Percentiles rank a stretch among this genome's conserved stretches.
phyloP scores from a whole-genome alignment of 2,113 vertebrate species.

The Heterochromis multidens region DNA sequence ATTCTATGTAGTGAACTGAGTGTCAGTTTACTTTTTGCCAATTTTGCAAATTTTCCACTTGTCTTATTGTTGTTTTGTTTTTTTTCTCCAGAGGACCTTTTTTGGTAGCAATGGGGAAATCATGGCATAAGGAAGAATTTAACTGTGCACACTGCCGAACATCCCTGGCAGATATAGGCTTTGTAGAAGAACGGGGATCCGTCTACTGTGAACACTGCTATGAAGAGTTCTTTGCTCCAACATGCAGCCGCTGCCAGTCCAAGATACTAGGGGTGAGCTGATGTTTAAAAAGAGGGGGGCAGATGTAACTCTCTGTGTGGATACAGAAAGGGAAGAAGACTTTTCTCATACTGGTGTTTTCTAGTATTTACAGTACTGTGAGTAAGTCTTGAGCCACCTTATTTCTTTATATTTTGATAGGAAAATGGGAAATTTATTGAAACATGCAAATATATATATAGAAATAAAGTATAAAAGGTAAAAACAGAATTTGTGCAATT shows the following conservation, averaged over 20 bases:
- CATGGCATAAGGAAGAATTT: slow-evolving; percentile 97
- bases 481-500: neutral
- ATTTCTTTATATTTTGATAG: too few species aligned
- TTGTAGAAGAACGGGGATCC: slow-evolving; percentile 89
- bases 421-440: neutral
- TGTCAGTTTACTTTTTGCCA: neutral
- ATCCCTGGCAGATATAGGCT: slow-evolving; percentile 91
- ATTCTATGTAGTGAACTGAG: neutral
- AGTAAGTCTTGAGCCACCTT: too few species aligned
- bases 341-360: neutral
- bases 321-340: neutral
- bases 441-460: neutral
- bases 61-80: neutral
- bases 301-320: neutral
- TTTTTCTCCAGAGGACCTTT: slow-evolving; percentile 86
- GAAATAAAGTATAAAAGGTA: neutral
- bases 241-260: slow-evolving; percentile 88
- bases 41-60: neutral
- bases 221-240: slow-evolving; percentile 93
- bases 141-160: slow-evolving; percentile 88
- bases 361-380: too few species aligned
- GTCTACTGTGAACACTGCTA: slow-evolving; percentile 95
- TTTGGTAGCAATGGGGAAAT: slow-evolving; percentile 92
- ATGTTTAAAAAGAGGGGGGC: slow-evolving; percentile 19
- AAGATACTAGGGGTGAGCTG: slow-evolving; percentile 83